Base-by-base conservation (phyloP, 2,888 invertebrate species). In the Dendrolimus pini region DNA sequence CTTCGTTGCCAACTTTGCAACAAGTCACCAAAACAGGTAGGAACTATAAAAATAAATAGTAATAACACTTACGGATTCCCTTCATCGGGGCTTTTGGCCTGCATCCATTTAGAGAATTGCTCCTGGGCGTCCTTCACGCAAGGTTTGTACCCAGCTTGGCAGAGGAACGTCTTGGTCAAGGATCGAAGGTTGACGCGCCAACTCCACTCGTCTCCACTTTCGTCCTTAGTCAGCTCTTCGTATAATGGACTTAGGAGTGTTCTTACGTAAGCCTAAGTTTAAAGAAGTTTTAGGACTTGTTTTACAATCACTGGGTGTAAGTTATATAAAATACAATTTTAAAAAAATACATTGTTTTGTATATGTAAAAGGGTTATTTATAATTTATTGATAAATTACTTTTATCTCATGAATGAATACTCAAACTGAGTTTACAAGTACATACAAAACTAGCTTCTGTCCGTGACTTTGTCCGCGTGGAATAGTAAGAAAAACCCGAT, bases 101-200 rank as follows among this genome's bases (percentile, higher is more conserved):
- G 91, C 93, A 96, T 94, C 96, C 97, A 97, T 67, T 93, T 92
- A 58, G 91, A 91, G 77, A 92, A 97, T 52, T 94, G 94, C 3
- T 91, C 89, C 70, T 94, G 94, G 0, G 96, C 95, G 70, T 95
- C 95, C 64, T 93, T 89, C 53, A 97, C 92, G 74, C 97, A 97
- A 0, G 95, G 95, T 60, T 92, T 92, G 81, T 95, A 96, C 0
- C 96, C 96, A 47, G 95, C 94, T 57, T 93, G 92, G 70, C 96
- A 96, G 47, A 96, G 89, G 83, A 96, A 95, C 7, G 93, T 93
- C 77, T 94, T 94, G 0, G 94, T 93, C 56, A 94, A 85, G 0
- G 93, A 91, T 30, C 95, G 89, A 52, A 96, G 84, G 70, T 95
- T 94, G 55, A 93, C 91, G 71, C 92, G 93, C 91, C 95, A 94